Percentiles rank a stretch among this genome's conserved stretches.
phyloP scores from a whole-genome alignment of 2,113 vertebrate genomes.

The Nicator chloris region DNA sequence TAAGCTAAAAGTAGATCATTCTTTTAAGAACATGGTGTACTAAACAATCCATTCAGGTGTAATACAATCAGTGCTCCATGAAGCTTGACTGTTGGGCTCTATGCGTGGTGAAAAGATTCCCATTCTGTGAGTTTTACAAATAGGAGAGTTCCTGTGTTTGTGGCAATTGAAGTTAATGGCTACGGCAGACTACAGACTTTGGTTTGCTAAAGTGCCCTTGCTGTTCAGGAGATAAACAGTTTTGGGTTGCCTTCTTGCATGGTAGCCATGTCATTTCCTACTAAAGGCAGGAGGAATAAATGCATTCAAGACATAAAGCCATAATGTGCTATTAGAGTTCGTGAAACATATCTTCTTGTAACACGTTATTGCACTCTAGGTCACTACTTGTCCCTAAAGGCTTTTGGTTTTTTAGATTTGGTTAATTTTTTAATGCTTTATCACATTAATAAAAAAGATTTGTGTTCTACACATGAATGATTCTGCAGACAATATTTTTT shows the following conservation, averaged over 20 bases:
- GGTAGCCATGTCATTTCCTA: not conserved
- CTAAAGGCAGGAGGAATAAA: not conserved
- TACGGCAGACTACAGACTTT: not conserved
- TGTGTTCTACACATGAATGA: not conserved
- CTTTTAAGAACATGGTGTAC: not conserved
- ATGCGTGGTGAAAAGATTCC: not conserved
- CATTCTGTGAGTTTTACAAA: not conserved
- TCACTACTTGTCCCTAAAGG: not conserved
- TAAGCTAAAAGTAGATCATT: not conserved
- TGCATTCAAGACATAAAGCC: not conserved
- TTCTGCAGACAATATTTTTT: not conserved
- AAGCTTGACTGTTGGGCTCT: not conserved
- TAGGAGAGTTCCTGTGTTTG: not conserved
- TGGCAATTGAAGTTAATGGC: not conserved
- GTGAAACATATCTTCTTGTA: not conserved
- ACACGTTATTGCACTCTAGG: accelerated
- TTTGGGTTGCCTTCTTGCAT: not conserved
- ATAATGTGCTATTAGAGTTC: not conserved
- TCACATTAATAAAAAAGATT: not conserved
- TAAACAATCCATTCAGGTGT: not conserved
- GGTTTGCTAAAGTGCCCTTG: not conserved
- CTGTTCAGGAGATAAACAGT: not conserved
- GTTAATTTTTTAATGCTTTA: not conserved
- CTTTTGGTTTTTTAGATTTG: not conserved
- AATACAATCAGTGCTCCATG: not conserved